Evolutionary conservation across 2,797 vertebrate species (phyloP).

Genomic region (Acropternis orthonyx): DNA sequence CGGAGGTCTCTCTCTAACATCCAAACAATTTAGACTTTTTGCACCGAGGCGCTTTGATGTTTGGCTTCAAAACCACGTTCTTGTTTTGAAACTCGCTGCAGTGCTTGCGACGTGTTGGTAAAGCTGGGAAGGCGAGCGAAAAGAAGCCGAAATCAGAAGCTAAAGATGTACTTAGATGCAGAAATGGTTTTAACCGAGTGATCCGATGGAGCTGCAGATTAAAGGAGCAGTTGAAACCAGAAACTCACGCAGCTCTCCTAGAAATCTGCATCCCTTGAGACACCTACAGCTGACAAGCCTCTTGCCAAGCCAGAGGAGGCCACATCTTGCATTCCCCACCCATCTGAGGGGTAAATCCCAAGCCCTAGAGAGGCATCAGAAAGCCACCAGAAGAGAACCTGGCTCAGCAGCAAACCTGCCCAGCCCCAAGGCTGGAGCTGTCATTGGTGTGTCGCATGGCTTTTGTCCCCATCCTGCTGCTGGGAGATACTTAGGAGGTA

Average conservation of each 20-base stretch:
- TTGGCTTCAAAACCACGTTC: background rate
- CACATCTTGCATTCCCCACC: background rate
- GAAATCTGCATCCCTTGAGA: background rate
- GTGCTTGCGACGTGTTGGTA: background rate
- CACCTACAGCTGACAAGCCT: background rate
- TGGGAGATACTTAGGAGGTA: background rate
- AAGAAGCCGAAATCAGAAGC: background rate
- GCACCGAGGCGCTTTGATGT: background rate
- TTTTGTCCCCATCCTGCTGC: background rate
- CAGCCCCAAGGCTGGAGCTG: background rate
- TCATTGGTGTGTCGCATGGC: accelerated
- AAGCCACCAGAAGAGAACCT: background rate
- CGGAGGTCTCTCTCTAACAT: background rate
- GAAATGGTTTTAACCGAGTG: background rate
- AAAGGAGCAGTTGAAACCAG: background rate
- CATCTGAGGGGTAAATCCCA: background rate
- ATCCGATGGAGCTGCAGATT: background rate
- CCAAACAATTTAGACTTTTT: background rate
- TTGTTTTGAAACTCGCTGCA: background rate
- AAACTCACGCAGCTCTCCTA: background rate
- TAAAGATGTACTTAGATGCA: background rate
- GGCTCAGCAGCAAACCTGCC: background rate
- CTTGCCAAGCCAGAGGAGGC: background rate
- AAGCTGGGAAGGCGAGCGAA: background rate
- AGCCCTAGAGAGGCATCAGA: background rate